A percentile compares a stretch with the other conserved stretches of the same genome.
Conservation (phyloP, 2,888 invertebrate species). For the Subacronicta megacephala region DNA sequence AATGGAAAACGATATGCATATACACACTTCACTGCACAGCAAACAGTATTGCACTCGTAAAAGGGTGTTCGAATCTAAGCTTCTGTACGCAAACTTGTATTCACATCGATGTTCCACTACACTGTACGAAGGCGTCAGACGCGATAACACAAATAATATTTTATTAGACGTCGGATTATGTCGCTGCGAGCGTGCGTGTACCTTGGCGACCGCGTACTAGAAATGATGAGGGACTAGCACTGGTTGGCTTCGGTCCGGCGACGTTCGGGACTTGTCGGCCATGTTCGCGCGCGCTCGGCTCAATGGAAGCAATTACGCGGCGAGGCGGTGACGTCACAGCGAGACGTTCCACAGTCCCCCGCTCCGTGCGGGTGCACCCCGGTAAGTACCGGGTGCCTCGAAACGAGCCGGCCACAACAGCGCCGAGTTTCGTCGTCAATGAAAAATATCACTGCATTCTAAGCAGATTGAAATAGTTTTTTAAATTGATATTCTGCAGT, state of each 20-base stretch:
- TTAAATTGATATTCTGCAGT: constrained; percentile 2
- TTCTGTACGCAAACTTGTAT: constrained; percentile 30
- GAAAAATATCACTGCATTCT: constrained; percentile 29
- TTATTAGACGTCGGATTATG: constrained; percentile 51
- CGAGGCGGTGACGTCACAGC: constrained; percentile 79
- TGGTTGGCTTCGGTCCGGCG: constrained; percentile 81
- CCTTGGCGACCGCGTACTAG: constrained; percentile 84
- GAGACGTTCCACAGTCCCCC: constrained; percentile 57
- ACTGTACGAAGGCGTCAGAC: constrained; percentile 54
- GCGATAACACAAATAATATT: constrained; percentile 62
- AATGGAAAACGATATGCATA: constrained; percentile 71
- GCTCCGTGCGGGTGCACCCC: constrained; percentile 64
- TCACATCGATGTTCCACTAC: constrained; percentile 53
- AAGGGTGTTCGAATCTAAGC: constrained; percentile 32
- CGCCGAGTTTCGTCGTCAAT: constrained; percentile 31
- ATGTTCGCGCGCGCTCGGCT: constrained; percentile 75
- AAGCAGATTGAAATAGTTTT: constrained; percentile 11
- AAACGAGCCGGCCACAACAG: constrained; percentile 8
- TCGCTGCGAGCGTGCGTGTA: constrained; percentile 70
- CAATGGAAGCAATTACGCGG: constrained; percentile 77
- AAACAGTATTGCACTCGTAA: constrained; percentile 54
- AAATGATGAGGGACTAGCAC: constrained; percentile 80
- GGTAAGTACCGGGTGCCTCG: constrained; percentile 26
- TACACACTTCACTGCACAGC: constrained; percentile 71
- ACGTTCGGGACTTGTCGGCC: constrained; percentile 73